Conservation (phyloP, 1,140 invertebrate genomes). For the Centruroides sculpturatus region DNA sequence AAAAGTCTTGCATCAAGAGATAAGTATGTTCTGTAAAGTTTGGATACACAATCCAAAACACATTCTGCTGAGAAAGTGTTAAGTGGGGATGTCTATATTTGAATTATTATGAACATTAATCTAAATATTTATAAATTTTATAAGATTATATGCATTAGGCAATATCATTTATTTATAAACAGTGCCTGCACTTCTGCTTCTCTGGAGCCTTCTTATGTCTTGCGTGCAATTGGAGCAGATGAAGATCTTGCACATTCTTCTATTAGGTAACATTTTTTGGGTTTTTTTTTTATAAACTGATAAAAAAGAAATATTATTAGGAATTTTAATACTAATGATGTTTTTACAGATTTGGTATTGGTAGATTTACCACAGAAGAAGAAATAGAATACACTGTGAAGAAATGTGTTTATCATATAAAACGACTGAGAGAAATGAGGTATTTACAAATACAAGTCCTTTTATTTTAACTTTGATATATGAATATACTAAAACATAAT, state of each 20-base stretch:
- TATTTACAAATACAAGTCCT: conserved; percentile 22
- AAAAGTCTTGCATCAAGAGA: too few relatives aligned
- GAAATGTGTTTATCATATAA: conserved; percentile 79
- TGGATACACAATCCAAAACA: too few relatives aligned
- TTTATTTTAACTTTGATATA: background rate
- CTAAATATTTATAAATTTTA: too few relatives aligned
- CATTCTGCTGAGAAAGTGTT: too few relatives aligned
- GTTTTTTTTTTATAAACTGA: background rate
- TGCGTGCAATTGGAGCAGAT: conserved; percentile 92
- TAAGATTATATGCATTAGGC: too few relatives aligned
- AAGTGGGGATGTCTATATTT: too few relatives aligned
- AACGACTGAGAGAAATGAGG: conserved; percentile 87
- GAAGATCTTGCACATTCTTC: conserved; percentile 99
- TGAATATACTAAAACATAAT: background rate
- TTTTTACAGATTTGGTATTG: conserved; percentile 76
- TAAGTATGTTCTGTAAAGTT: too few relatives aligned
- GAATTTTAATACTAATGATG: background rate
- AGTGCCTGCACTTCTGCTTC: conserved; percentile 98
- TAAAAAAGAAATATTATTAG: background rate
- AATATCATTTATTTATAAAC: too few relatives aligned
- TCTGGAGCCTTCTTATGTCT: conserved; percentile 94
- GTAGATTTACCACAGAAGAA: conserved; percentile 87
- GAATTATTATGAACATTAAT: too few relatives aligned
- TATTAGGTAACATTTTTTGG: conserved; percentile 50
- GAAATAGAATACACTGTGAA: conserved; percentile 91